Base-by-base conservation (phyloP, 2,888 invertebrate genomes). In the Pyralis farinalis region DNA sequence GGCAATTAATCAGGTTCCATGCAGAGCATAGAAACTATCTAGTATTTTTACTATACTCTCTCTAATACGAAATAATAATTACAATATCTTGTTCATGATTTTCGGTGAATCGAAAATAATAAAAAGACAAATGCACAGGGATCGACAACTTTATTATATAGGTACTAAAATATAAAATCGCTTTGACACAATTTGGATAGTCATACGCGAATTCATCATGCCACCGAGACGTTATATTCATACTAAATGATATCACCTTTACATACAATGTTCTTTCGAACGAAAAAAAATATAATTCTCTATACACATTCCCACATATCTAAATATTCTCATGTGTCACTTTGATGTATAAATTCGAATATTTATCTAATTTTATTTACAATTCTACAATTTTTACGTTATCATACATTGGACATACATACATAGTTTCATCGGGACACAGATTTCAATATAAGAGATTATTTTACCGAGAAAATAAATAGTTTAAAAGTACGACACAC, bases 141-240 rank as follows among this genome's bases (percentile, higher is more conserved):
- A 67, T 66, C 56, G 52, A 73, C 63, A 69, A 64, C 58, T 79
- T 79, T 82, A 80, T 75, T 80, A 53, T 58, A 63, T 71, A 69
- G 53, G 58, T 69, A 67, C 62, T 70, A 70, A 71, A 68, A 70
- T 71, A 73, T 64, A 71, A 59, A 71, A 69, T 71, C 63, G 66
- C 67, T 75, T 77, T 79, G 74, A 79, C 73, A 78, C 77, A 64
- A 40, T 30, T n/a, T 42, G 34, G 27, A 46, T 44, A 40, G 43
- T 46, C 54, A 51, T 16, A 55, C 54, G 34, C 55, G 47, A 49
- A 49, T 46, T 46, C 42, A 44, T 44, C 28, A 44, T 45, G 6
- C 7, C 46, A 40, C 41, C 36, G 38, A 42, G 42, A 47, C 37
- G 43, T 40, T 30, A 30, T 41, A 51, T 50, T 40, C 33, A 40